Base-by-base conservation (phyloP, 1,140 invertebrate species). In the Agraylea sexmaculata region DNA sequence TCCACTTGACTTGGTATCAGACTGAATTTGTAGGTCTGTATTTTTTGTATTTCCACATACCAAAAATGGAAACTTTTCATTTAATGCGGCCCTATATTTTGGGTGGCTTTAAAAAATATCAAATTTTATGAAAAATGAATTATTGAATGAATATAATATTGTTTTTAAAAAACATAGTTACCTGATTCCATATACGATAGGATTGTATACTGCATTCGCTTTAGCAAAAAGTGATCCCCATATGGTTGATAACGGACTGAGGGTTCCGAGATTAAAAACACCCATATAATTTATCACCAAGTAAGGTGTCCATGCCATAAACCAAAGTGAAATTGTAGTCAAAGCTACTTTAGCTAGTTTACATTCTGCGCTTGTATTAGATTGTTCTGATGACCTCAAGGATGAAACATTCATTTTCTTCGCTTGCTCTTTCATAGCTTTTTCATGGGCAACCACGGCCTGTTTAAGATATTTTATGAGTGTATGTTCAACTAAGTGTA, bases 391-490 rank as follows among this genome's bases (percentile, higher is more conserved):
- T 8, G 79, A 78, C 53, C 82, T 59, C 35, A 86, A 60, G 1
- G 81, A 84, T 34, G 81, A 74, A 7, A 87, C 82, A 53, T 86
- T 86, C 82, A 86, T 87, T 59, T 85, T 86, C 60, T 84, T 85
- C 2, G 82, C 83, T 61, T 86, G 82, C 54, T 85, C 81, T 37
- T 78, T 61, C 80, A 90, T 86, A 25, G 72, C 68, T 58, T 79
- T 80, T 55, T 88, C 84, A 53, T 90, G 85, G 40, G 77, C 75
- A 16, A 76, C 69, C 13, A 88, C 83, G 34, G 84, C 78, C 66
- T 77, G 50, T 12, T n/a, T n/a, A n/a, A n/a, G n/a, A 11, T 12
- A 28, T 28, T n/a, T n/a, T n/a, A n/a, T 10, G 6, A 6, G 7
- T 32, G 30, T 11, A 13, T 8, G 15, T 32, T 11, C 6, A 8